Evolutionary conservation across 2,888 invertebrate genomes (phyloP).

Genomic region (Drosophila anomalata): DNA sequence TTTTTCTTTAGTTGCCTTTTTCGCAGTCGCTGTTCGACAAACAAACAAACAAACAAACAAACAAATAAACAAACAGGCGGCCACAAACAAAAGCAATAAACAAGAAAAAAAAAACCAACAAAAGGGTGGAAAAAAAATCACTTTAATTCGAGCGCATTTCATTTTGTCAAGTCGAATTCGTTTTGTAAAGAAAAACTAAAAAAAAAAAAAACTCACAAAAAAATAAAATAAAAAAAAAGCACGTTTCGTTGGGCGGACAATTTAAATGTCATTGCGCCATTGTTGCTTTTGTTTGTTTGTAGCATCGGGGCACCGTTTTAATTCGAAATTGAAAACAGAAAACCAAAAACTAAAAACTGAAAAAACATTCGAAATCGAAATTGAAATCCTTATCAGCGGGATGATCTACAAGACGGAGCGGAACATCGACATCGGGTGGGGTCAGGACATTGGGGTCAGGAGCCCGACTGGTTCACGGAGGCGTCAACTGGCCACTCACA

Average conservation of each 20-base stretch:
- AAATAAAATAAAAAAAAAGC: slow-evolving; percentile 41
- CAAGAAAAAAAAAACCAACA: slow-evolving; percentile 30
- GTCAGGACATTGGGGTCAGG: slow-evolving; percentile 29
- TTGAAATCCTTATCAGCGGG: slow-evolving; percentile 58
- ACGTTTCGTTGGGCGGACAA: slow-evolving; percentile 69
- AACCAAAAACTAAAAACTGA: not conserved
- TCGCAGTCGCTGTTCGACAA: slow-evolving; percentile 46
- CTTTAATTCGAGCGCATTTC: slow-evolving; percentile 74
- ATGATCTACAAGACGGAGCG: slow-evolving; percentile 48
- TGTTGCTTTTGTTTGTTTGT: slow-evolving; percentile 34
- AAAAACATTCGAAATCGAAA: not conserved
- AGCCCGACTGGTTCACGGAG: slow-evolving; percentile 44
- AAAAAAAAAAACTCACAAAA: slow-evolving; percentile 6
- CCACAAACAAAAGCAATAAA: slow-evolving; percentile 19
- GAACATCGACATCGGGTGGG: slow-evolving; percentile 8
- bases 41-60: slow-evolving; percentile 26
- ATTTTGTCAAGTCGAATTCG: slow-evolving; percentile 67
- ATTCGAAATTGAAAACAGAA: slow-evolving; percentile 42
- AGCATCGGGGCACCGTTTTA: slow-evolving; percentile 39
- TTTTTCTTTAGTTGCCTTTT: slow-evolving; percentile 23
- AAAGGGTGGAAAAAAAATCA: slow-evolving; percentile 31
- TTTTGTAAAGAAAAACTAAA: slow-evolving; percentile 27
- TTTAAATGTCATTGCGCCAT: slow-evolving; percentile 79
- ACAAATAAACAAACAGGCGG: slow-evolving; percentile 27
- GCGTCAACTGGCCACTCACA: slow-evolving; percentile 74